Base-by-base conservation (phyloP, 2,888 invertebrate species). In the Eueremaeus valkanovi region DNA sequence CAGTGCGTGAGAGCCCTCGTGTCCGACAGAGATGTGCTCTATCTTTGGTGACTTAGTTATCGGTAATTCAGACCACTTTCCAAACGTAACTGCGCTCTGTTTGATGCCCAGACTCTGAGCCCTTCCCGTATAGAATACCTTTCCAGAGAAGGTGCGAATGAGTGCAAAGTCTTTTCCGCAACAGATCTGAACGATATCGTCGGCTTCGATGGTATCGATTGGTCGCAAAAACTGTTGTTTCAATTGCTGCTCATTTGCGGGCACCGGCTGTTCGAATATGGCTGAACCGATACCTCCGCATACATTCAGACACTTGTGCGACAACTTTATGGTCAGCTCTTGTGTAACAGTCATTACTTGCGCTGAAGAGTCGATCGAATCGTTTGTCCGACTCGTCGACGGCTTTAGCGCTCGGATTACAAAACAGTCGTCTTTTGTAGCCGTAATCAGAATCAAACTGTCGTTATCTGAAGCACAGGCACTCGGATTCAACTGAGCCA, bases 131-230 rank as follows among this genome's bases (percentile, higher is more conserved):
- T 92, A 95, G 80, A 92, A 88, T 83, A 91, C 91, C 86, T 92
- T 92, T 78, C 95, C 95, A 73, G 90, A 89, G n/a, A 88, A 85
- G 8, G 93, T 94, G 80, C 89, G 88, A 3, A 95, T 86, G 58
- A 96, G 84, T 0, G 90, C 91, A 83, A 97, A 96, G 81, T 96
- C 95, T 83, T 94, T 95, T 33, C 95, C 95, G 61, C 92, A 90
- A 61, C 88, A 88, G 74, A 96, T 89, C 70, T 88, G 87, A 16
- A 88, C 85, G 0, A 92, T 87, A 80, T 94, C 94, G 80, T 94
- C 92, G 79, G 94, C 93, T 79, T 89, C 85, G 6, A 86, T 86
- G 24, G 85, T 85, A 81, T 84, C 85, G 79, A 86, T 78, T 18
- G 68, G 40, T 42, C 18, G 49, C 21, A 76, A 27, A 11, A 29